Evolutionary conservation across 2,888 invertebrate genomes (phyloP), one percentile per base, ranked within the genome.

Genomic region (Amphipyra tragopoginis): DNA sequence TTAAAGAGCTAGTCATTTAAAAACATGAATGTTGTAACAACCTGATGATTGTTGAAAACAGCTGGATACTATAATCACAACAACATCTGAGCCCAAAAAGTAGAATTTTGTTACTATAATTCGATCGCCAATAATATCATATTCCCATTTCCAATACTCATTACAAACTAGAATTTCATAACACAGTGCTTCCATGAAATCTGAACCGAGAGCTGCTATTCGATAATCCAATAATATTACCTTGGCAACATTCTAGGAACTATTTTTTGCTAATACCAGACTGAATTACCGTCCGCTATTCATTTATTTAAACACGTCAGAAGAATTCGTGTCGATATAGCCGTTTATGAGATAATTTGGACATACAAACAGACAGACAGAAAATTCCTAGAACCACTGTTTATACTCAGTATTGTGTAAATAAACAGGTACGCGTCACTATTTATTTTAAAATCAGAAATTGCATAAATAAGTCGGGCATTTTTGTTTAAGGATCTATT

Each of bases 391-490:
- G 64, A 65, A 64, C 36, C 39, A 44, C 57, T 73, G 55, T 61
- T 65, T 72, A 40, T 67, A 54, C 49, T 66, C 51, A 57, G 40
- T 1, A 34, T 13, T 7, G 3, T 44, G 7, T 65, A 73, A 57
- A 53, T 53, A 61, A 43, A 45, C 10, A 14, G 53, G 47, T 44
- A 34, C 38, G 38, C 13, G 13, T 57, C 40, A 42, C 47, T 62
- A 56, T 69, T 73, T 75, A 55, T 72, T 65, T 67, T 60, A 15
- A 39, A 42, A 43, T 15, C 38, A 45, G 38, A 10, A 26, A 39
- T 47, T 38, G 34, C 34, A 34, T 48, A 47, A 40, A n/a, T 44
- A 36, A 13, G n/a, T 2, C 5, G 13, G n/a, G 29, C 5, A 29
- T 9, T 43, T 36, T n/a, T 11, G 5, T 52, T 21, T 44, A 11